Conservation (phyloP, 2,888 invertebrate genomes). For the Steromphala cineraria region DNA sequence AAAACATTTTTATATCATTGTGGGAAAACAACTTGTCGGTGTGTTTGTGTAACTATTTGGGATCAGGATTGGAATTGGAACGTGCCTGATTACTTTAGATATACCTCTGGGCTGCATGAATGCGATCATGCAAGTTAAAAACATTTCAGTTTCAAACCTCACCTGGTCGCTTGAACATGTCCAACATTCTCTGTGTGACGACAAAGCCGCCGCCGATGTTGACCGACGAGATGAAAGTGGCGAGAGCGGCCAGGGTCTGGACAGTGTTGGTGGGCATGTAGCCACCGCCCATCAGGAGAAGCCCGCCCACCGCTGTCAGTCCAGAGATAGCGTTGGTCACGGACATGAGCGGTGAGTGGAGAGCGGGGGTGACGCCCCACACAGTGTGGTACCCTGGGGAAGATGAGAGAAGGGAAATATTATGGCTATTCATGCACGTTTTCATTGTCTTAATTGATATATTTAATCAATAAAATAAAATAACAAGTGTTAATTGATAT, state of each 20-base stretch:
- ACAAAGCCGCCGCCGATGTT: conserved; percentile 94
- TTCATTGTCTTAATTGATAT: too few relatives aligned
- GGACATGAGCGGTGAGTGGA: conserved; percentile 94
- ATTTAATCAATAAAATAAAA: too few relatives aligned
- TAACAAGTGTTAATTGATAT: too few relatives aligned
- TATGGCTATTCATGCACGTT: too few relatives aligned
- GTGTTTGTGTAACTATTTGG: too few relatives aligned
- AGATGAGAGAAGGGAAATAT: not conserved
- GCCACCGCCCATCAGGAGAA: conserved; percentile 90
- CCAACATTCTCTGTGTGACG: conserved; percentile 92
- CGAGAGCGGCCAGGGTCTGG: conserved; percentile 84
- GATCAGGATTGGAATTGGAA: too few relatives aligned
- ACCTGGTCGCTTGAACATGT: conserved; percentile 86
- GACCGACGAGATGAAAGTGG: conserved; percentile 90
- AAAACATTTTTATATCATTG: not conserved
- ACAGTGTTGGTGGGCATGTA: conserved; percentile 84
- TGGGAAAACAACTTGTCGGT: too few relatives aligned
- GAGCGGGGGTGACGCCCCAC: conserved; percentile 92
- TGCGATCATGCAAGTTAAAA: not conserved
- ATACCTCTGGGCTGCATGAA: too few relatives aligned
- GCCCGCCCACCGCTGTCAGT: conserved; percentile 92
- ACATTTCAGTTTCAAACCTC: conserved; percentile 27
- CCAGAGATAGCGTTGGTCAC: conserved; percentile 94
- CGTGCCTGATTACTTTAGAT: too few relatives aligned
- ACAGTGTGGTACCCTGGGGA: conserved; percentile 87